A percentile compares a stretch with the other conserved stretches of the same genome.
Evolutionary conservation across 2,113 vertebrate genomes (phyloP).

Genomic region (Strigops habroptila): DNA sequence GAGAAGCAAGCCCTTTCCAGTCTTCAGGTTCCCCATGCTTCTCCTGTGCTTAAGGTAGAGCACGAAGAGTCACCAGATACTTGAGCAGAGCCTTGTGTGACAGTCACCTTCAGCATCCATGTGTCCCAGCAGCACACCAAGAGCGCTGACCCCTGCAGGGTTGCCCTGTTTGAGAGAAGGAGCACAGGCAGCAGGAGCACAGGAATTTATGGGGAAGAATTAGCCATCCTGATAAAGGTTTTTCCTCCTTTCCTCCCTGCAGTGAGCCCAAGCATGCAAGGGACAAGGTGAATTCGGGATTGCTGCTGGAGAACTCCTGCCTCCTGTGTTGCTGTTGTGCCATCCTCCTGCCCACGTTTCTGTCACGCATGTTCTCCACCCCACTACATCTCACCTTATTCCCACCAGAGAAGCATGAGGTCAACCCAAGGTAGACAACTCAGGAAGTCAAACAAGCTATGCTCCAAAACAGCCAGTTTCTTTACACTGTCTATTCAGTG

Average conservation of each 20-base stretch:
- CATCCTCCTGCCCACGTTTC: not conserved
- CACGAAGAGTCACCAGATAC: not conserved
- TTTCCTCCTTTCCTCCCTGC: not conserved
- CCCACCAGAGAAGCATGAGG: not conserved
- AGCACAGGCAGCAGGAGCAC: not conserved
- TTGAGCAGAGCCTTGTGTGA: not conserved
- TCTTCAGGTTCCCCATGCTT: not conserved
- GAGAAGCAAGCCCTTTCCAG: not conserved
- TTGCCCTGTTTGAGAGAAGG: not conserved
- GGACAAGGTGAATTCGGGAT: not conserved
- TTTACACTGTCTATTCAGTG: not conserved
- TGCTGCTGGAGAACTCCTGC: not conserved
- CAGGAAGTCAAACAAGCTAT: not conserved
- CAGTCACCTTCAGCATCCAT: not conserved
- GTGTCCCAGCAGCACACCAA: not conserved
- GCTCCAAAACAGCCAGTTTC: not conserved
- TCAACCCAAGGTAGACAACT: not conserved
- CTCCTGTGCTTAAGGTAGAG: not conserved
- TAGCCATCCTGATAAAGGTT: not conserved
- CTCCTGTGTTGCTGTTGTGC: not conserved
- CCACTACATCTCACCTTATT: not conserved
- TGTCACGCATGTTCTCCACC: not conserved
- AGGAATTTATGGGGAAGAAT: not conserved
- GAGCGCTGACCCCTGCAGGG: not conserved
- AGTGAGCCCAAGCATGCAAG: not conserved